A percentile compares a stretch with the other conserved stretches of the same genome.
Evolutionary conservation across 2,888 invertebrate genomes (phyloP).

Genomic region (Colletes collaris): DNA sequence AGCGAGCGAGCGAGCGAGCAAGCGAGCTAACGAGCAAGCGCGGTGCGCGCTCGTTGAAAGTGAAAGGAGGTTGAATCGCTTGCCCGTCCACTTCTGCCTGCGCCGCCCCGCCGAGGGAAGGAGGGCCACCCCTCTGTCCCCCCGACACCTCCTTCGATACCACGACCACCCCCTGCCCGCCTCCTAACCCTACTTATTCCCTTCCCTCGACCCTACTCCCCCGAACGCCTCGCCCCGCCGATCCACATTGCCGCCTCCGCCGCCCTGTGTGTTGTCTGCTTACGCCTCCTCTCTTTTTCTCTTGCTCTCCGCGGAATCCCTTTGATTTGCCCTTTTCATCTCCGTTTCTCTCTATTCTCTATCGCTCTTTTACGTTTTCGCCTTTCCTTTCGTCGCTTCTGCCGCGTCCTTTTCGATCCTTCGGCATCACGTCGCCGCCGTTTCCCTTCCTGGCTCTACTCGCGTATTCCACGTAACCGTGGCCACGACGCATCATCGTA

Average conservation of each 20-base stretch:
- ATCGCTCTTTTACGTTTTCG: conserved; percentile 7
- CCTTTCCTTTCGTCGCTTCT: conserved; percentile 3
- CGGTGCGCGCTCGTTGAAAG: conserved; percentile 82
- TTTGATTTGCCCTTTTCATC: conserved; percentile 13
- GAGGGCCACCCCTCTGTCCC: conserved; percentile 51
- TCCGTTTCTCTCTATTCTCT: conserved; percentile 5
- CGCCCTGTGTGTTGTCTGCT: conserved; percentile 46
- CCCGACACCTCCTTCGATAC: conserved; percentile 44
- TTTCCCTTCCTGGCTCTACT: not conserved
- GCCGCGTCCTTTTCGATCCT: not conserved
- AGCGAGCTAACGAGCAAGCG: conserved; percentile 48
- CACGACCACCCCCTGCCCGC: conserved; percentile 50
- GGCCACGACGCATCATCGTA: conserved; percentile 17
- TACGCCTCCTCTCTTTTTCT: conserved; percentile 43
- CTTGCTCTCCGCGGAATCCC: conserved; percentile 25
- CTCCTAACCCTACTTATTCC: conserved; percentile 50
- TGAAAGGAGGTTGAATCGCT: conserved; percentile 83
- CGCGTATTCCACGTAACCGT: not conserved
- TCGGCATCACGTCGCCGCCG: conserved; percentile 11
- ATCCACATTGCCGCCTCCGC: conserved; percentile 69
- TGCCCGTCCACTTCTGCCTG: conserved; percentile 79
- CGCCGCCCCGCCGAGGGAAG: conserved; percentile 53
- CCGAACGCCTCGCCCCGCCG: conserved; percentile 56
- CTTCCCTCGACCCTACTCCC: conserved; percentile 47
- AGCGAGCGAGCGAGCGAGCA: conserved; percentile 49